phyloP scores from a whole-genome alignment of 1,140 invertebrate species.

The Ostrea denselamellosa region DNA sequence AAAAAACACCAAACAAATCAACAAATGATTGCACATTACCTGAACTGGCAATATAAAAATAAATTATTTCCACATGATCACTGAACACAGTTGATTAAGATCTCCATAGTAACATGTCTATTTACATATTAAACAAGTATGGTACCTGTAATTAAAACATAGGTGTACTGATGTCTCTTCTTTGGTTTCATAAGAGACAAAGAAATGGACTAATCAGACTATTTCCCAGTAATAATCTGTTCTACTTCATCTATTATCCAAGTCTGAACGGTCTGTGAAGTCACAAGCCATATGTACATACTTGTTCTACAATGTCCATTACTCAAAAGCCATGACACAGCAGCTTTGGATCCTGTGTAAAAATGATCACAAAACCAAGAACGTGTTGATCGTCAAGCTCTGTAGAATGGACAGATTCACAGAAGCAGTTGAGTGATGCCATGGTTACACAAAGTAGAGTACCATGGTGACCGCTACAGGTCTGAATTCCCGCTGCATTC shows the following conservation, averaged over 20 bases:
- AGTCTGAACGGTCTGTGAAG: no score
- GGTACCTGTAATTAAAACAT: no score
- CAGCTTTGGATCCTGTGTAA: background rate
- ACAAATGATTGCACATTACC: conserved; percentile 8
- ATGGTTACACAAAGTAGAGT: no score
- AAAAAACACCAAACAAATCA: background rate
- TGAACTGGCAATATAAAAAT: conserved; percentile 1
- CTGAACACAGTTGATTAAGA: background rate
- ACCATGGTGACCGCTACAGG: background rate
- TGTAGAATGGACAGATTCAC: no score
- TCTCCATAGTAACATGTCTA: background rate
- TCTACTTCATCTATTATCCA: no score
- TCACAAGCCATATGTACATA: no score
- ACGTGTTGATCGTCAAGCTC: background rate
- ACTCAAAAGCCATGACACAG: background rate
- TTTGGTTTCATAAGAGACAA: no score
- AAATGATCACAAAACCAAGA: background rate
- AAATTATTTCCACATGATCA: conserved; percentile 17
- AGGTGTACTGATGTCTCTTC: no score
- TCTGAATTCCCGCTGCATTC: background rate
- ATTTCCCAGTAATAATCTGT: no score
- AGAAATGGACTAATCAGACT: no score
- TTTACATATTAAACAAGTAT: background rate
- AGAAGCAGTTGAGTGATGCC: no score
- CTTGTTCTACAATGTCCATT: background rate